phyloP scores from a whole-genome alignment of 2,888 invertebrate species.

The Epinotia ramella region DNA sequence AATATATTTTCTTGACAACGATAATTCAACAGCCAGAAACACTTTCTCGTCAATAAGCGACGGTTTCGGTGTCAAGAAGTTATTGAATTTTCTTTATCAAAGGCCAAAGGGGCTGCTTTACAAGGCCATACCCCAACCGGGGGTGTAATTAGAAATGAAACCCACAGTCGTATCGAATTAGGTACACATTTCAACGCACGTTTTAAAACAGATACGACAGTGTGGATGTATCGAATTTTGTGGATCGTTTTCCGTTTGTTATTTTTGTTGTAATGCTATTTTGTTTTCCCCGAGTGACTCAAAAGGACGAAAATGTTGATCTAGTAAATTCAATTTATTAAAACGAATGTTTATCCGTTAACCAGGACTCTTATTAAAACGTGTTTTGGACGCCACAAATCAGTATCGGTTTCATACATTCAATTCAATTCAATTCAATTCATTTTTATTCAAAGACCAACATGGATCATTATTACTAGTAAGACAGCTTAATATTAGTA shows the following conservation, averaged over 20 bases:
- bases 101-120: constrained; percentile 14
- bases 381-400: no score
- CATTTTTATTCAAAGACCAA: no score
- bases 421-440: no score
- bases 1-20: not conserved
- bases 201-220: not conserved
- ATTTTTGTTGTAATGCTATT: constrained; percentile 2
- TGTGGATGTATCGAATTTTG: not conserved
- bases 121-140: not conserved
- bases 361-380: not conserved
- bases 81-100: constrained; percentile 43
- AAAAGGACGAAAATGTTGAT: not conserved
- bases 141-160: not conserved
- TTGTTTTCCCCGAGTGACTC: not conserved
- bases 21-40: constrained; percentile 22
- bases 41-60: constrained; percentile 15
- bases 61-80: constrained; percentile 32
- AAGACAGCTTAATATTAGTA: no score
- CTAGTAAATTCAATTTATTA: not conserved
- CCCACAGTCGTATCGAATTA: no score
- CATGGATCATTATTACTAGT: no score
- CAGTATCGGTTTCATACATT: no score
- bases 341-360: not conserved
- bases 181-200: not conserved
- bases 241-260: not conserved